Conservation (phyloP, 2,888 invertebrate species). For the Toxonevra muliebris region DNA sequence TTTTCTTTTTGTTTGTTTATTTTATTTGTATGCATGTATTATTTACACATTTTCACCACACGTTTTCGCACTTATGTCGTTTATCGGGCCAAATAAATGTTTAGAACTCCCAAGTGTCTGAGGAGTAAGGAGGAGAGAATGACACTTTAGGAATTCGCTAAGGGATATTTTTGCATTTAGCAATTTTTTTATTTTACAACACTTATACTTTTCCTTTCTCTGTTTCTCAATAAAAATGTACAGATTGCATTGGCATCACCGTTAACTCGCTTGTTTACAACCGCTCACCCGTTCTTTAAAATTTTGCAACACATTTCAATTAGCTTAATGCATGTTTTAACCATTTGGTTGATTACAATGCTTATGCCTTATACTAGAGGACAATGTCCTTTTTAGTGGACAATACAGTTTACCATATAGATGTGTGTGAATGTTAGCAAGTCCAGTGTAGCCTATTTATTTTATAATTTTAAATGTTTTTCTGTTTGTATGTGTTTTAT, state of each 20-base stretch:
- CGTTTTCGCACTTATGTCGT: conserved; percentile 40
- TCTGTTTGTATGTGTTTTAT: neutral
- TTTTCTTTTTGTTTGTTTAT: conserved; percentile 30
- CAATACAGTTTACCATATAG: neutral
- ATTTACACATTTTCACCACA: conserved; percentile 35
- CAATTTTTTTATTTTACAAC: neutral
- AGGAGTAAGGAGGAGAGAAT: too few species aligned
- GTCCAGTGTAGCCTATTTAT: conserved; percentile 23
- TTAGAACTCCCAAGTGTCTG: too few species aligned
- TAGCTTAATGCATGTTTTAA: conserved; percentile 59
- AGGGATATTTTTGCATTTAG: conserved; percentile 2
- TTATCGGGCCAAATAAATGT: neutral
- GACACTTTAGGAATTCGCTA: neutral
- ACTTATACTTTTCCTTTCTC: conserved; percentile 4
- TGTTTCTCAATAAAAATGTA: conserved; percentile 17
- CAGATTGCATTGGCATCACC: neutral
- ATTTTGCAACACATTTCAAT: conserved; percentile 52
- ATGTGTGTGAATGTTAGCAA: conserved; percentile 39
- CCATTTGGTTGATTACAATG: conserved; percentile 58
- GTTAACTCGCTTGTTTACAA: too few species aligned
- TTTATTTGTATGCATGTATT: neutral
- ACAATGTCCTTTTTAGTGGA: neutral
- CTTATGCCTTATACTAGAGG: conserved; percentile 17
- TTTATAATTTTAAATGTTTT: neutral
- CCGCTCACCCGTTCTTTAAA: conserved; percentile 1